A percentile compares a stretch with the other conserved stretches of the same genome.
Evolutionary conservation across 2,797 vertebrate species (phyloP).

Genomic region (Acanthopagrus latus): DNA sequence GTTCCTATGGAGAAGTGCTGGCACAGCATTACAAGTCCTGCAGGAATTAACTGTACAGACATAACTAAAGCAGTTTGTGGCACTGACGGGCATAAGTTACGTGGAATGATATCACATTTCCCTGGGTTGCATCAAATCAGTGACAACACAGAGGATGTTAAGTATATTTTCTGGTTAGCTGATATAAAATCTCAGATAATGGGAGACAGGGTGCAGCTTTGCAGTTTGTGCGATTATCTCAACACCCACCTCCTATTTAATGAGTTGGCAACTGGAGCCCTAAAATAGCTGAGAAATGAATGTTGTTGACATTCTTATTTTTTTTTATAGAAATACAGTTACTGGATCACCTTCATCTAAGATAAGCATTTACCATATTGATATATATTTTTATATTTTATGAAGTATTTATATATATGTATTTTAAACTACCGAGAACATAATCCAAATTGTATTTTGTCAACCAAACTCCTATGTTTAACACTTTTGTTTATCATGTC

Average conservation of each 20-base stretch:
- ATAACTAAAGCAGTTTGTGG: conserved; percentile 7
- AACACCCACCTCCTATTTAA: conserved; percentile 2
- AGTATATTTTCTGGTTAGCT: conserved; percentile 14
- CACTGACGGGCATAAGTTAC: conserved; percentile 16
- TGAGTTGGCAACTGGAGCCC: not conserved
- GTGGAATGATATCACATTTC: conserved; percentile 9
- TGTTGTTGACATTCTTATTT: not conserved
- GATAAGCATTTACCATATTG: not conserved
- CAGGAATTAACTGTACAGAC: conserved; percentile 26
- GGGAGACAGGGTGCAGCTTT: not conserved
- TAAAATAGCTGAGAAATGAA: not conserved
- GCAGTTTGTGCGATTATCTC: not conserved
- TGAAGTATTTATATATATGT: not conserved
- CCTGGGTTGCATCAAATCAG: conserved; percentile 19
- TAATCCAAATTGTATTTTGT: not conserved
- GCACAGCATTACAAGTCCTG: conserved; percentile 34
- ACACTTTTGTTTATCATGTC: not conserved
- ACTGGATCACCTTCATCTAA: not conserved
- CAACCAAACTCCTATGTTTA: not conserved
- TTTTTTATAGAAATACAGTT: not conserved
- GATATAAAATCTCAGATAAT: not conserved
- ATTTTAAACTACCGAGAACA: not conserved
- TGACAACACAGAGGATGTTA: not conserved
- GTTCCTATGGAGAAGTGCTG: conserved; percentile 37
- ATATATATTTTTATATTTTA: not conserved